Evolutionary conservation across 2,888 invertebrate species (phyloP).

Genomic region (Sphinx pinastri): DNA sequence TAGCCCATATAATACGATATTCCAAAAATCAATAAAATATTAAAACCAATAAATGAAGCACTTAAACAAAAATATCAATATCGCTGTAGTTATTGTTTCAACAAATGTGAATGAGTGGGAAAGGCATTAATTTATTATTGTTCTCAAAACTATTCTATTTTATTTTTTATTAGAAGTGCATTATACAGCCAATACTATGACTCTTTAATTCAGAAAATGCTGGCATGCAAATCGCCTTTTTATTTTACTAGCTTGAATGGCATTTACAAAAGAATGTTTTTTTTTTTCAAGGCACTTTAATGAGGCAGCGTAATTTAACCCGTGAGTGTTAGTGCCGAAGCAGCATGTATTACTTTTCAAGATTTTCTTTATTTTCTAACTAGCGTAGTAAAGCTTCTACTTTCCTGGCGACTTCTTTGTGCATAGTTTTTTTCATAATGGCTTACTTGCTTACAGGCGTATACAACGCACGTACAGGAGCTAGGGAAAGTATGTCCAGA

Average conservation of each 20-base stretch:
- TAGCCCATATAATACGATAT: too few species aligned
- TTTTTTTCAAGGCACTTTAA: constrained; percentile 19
- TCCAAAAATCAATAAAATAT: too few species aligned
- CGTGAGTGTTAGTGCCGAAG: constrained; percentile 24
- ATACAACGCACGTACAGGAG: constrained; percentile 63
- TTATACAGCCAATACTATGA: not conserved
- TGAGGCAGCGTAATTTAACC: constrained; percentile 21
- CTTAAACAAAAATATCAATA: too few species aligned
- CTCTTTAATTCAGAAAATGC: not conserved
- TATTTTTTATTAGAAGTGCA: not conserved
- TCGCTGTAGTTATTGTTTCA: too few species aligned
- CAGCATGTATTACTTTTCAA: constrained; percentile 7
- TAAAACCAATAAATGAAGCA: too few species aligned
- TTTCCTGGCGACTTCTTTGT: not conserved
- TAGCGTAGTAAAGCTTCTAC: constrained; percentile 11
- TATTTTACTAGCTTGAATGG: constrained; percentile 11
- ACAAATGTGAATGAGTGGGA: too few species aligned
- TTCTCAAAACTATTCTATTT: too few species aligned
- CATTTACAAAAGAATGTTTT: constrained; percentile 10
- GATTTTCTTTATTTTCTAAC: constrained; percentile 15
- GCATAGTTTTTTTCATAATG: constrained; percentile 20
- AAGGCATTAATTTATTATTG: too few species aligned
- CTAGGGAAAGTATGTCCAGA: constrained; percentile 67
- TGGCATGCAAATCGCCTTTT: not conserved
- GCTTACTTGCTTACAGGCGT: constrained; percentile 59